phyloP scores from a whole-genome alignment of 30 jellyfish, hydroid and myxozoan species.

The Aurelia aurita complex sp. Pacific region DNA sequence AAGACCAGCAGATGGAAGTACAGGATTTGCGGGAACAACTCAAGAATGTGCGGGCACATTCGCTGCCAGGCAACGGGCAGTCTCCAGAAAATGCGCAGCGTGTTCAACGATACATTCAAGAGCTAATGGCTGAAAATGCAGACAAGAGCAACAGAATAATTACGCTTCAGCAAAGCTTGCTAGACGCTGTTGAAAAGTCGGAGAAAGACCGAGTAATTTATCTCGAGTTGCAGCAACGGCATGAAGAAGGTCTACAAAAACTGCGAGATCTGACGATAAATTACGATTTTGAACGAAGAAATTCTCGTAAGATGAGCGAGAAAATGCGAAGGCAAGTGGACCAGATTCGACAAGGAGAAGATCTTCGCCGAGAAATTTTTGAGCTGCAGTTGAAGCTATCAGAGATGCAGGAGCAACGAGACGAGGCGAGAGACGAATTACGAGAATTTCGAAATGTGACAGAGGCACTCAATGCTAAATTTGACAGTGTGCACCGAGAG shows the following conservation, averaged over 20 bases:
- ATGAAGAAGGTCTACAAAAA: slow-evolving; percentile 74
- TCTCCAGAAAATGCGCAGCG: slow-evolving; percentile 14
- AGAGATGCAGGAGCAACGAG: slow-evolving; percentile 75
- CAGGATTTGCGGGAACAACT: slow-evolving; percentile 62
- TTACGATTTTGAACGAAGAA: slow-evolving; percentile 81
- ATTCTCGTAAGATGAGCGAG: slow-evolving; percentile 74
- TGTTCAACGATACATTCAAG: slow-evolving; percentile 57
- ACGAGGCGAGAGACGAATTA: slow-evolving; percentile 66
- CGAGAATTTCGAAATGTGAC: slow-evolving; percentile 84
- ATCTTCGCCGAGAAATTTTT: slow-evolving; percentile 64
- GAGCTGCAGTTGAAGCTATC: slow-evolving; percentile 71
- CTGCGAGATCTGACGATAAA: slow-evolving; percentile 83
- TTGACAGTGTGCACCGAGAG: slow-evolving; percentile 73
- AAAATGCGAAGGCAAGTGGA: slow-evolving; percentile 73
- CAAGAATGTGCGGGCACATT: slow-evolving; percentile 5
- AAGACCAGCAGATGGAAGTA: slow-evolving; percentile 50
- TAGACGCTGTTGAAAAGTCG: slow-evolving; percentile 52
- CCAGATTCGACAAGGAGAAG: slow-evolving; percentile 66
- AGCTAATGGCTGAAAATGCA: slow-evolving; percentile 67
- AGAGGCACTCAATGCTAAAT: slow-evolving; percentile 78
- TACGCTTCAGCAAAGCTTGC: slow-evolving; percentile 70
- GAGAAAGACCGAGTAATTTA: slow-evolving; percentile 41
- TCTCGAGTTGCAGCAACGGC: slow-evolving; percentile 67
- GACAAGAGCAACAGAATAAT: slow-evolving; percentile 65
- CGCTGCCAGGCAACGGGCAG: neutral